Percentiles rank a stretch among this genome's conserved stretches.
These are phyloP conservation scores for Montipora capitata DNA, from an alignment of 92 coral and sea anemone genomes.

Conservation along the genomic window DNA sequence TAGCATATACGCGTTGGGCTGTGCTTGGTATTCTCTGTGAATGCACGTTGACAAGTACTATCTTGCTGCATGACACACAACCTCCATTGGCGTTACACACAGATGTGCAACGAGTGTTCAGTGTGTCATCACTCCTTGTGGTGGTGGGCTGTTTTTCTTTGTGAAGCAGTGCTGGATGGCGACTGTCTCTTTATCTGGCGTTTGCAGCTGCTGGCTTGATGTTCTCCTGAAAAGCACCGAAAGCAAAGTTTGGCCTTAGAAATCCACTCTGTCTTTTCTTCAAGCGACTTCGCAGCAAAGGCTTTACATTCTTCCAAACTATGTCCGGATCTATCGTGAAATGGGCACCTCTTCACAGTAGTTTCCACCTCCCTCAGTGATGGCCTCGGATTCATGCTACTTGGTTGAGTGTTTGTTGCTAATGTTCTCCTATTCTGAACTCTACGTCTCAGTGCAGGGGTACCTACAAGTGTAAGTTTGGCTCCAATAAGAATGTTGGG, in stretches of 20 bases:
- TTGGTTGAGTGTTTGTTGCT: slow-evolving; percentile 58
- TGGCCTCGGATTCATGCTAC: background rate
- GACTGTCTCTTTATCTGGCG: slow-evolving; percentile 39
- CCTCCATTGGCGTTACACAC: slow-evolving; percentile 37
- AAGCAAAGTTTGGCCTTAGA: slow-evolving; percentile 58
- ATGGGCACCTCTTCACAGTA: slow-evolving; percentile 24
- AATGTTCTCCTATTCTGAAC: slow-evolving; percentile 56
- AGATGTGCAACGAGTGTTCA: slow-evolving; percentile 33
- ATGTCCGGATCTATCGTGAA: slow-evolving; percentile 39
- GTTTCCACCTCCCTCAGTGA: background rate
- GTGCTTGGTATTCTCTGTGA: slow-evolving; percentile 9
- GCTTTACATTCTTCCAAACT: slow-evolving; percentile 67
- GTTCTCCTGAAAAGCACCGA: slow-evolving; percentile 43
- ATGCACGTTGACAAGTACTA: slow-evolving; percentile 47
- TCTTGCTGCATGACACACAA: slow-evolving; percentile 65
- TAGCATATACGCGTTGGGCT: background rate
- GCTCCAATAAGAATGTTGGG: slow-evolving; percentile 54
- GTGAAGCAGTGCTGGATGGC: slow-evolving; percentile 66
- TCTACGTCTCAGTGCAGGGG: background rate
- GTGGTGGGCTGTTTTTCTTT: slow-evolving; percentile 27
- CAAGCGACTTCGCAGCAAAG: slow-evolving; percentile 50
- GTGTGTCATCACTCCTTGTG: slow-evolving; percentile 8
- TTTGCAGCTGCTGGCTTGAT: slow-evolving; percentile 56
- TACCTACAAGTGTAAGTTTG: slow-evolving; percentile 1
- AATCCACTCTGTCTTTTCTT: slow-evolving; percentile 70